A percentile compares a stretch with the other conserved stretches of the same genome.
Conservation (phyloP, 2,797 vertebrate genomes). For the Siniperca undulata region DNA sequence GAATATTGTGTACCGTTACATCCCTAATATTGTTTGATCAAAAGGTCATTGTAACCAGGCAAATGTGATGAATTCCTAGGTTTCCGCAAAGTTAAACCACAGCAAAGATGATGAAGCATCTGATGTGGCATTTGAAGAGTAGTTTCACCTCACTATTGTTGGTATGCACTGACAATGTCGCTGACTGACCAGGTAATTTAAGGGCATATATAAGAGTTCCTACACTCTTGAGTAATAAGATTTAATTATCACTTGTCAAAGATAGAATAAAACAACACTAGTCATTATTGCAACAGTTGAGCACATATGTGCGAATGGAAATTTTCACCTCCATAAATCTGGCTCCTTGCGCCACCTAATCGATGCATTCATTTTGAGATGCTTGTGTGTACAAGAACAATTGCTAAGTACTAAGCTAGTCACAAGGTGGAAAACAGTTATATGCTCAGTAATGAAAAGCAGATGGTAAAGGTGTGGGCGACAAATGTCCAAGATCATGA, state of each 20-base stretch:
- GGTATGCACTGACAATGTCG: not conserved
- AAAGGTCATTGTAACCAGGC: too few species aligned
- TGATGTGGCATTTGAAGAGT: not conserved
- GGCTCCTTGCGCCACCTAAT: conserved; percentile 2
- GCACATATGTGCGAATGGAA: not conserved
- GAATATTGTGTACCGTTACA: too few species aligned
- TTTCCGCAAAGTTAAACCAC: not conserved
- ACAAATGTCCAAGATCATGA: not conserved
- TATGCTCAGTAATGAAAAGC: not conserved
- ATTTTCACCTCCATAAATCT: not conserved
- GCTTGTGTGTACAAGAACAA: not conserved
- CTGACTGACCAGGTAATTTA: not conserved
- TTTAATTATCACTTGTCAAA: conserved; percentile 9
- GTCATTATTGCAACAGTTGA: not conserved
- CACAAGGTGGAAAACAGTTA: not conserved
- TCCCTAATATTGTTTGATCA: too few species aligned
- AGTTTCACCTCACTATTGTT: not conserved
- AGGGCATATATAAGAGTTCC: not conserved
- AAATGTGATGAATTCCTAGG: too few species aligned
- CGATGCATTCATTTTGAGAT: not conserved
- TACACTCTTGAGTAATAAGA: not conserved
- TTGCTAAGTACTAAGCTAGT: not conserved
- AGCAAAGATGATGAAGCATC: not conserved
- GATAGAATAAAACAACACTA: not conserved
- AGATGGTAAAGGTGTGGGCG: not conserved